phyloP scores from a whole-genome alignment of 2,113 vertebrate species.

The Scytalopus superciliaris region DNA sequence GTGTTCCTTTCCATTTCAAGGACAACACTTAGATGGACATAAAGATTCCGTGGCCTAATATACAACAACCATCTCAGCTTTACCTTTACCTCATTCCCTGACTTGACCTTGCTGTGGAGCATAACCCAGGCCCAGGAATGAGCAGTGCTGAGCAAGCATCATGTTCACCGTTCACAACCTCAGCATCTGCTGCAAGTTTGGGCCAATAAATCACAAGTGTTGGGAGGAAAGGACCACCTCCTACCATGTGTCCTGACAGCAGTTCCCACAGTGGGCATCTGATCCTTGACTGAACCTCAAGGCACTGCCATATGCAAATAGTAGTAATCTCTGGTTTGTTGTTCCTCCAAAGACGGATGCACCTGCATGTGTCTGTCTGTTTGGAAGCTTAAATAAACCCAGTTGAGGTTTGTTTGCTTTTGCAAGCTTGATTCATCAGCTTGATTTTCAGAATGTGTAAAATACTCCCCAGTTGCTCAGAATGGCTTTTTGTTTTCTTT shows the following conservation, averaged over 20 bases:
- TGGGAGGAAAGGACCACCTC: background rate
- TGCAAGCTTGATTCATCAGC: slow-evolving; percentile 13
- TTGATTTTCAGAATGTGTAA: background rate
- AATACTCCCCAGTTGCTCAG: background rate
- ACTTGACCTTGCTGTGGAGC: slow-evolving; percentile 8
- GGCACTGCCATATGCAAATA: slow-evolving; percentile 53
- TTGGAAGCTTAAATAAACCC: slow-evolving; percentile 41
- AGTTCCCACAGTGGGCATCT: slow-evolving; percentile 34
- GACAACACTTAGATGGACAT: background rate
- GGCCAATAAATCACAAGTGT: slow-evolving; percentile 44
- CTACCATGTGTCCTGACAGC: slow-evolving; percentile 27
- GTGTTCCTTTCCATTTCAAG: background rate
- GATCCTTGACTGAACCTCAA: slow-evolving; percentile 45
- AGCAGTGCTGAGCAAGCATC: background rate
- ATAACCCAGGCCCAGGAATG: background rate
- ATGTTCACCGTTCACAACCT: background rate
- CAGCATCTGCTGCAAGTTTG: slow-evolving; percentile 24
- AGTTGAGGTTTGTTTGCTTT: slow-evolving; percentile 26
- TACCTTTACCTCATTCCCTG: background rate
- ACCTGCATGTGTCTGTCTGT: slow-evolving; percentile 20
- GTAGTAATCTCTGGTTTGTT: slow-evolving; percentile 57
- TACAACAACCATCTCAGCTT: background rate
- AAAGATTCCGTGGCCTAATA: background rate
- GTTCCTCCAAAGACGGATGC: slow-evolving; percentile 6
- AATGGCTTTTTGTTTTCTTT: background rate